Base-by-base conservation (phyloP, 2,797 vertebrate genomes). In the Sciaenops ocellatus region DNA sequence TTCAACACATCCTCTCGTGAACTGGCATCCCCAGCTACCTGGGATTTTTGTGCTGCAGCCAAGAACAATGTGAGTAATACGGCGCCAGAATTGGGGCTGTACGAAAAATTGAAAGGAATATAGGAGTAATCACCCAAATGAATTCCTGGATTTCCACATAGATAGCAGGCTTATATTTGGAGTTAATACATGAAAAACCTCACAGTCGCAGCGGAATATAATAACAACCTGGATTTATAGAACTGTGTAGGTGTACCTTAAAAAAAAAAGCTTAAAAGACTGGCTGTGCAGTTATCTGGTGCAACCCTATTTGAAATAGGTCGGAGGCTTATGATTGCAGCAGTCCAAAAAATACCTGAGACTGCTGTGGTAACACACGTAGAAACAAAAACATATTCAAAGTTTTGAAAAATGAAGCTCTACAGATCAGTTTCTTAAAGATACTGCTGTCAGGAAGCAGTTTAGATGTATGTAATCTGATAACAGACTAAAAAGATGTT, bases 51-150 rank as follows among this genome's bases (percentile, higher is more conserved):
- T 79, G 52, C 54, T 51, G 50, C 30, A 70, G 82, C 88, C 83
- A 90, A 84, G 50, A 89, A 86, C 79, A 81, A 73, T 79, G 61
- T 71, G 83, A 89, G 80, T 80, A 77, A 87, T 80, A 79, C 9
- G 16, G 50, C 0, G 67, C 71, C 86, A 92, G 56, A 76, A 84
- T 74, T 8, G 56, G 68, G 41, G 60, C 71, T 68, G 47, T 46
- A 62, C 18, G 7, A 22, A 67, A 64, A 54, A 8, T 34, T 48
- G 44, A 62, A 50, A 78, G 26, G 42, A 76, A 70, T 44, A 73
- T 57, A 62, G 54, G 59, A 80, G 82, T 83, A 83, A 87, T 87
- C 63, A 83, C 63, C 65, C 69, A 79, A 82, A 85, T 86, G 44
- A 82, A 84, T 87, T 83, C 65, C 59, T 80, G 69, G 70, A 87